phyloP scores from a whole-genome alignment of 2,113 vertebrate species.

The Microcebus jonahi region DNA sequence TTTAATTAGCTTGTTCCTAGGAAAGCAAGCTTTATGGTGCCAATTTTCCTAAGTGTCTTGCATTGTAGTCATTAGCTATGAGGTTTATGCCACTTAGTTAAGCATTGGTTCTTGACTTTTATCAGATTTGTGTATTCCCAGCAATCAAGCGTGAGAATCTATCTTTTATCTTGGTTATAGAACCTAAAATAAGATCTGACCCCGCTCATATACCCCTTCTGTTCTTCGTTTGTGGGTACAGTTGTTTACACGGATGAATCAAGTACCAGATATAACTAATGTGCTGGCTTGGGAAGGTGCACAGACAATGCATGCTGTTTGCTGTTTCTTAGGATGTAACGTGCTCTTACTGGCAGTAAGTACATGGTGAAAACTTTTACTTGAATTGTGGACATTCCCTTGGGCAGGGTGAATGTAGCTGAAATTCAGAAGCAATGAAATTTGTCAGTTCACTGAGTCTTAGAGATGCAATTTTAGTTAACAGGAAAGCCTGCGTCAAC shows the following conservation, averaged over 20 bases:
- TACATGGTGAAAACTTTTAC: not conserved
- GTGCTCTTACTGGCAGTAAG: not conserved
- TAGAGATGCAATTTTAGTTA: conserved; percentile 45
- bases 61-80: not conserved
- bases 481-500: not conserved
- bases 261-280: not conserved
- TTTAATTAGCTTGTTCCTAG: conserved; percentile 27
- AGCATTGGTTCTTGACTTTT: conserved; percentile 9
- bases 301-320: not conserved
- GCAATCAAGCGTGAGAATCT: not conserved
- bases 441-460: not conserved
- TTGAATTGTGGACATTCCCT: not conserved
- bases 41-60: not conserved
- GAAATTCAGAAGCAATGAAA: not conserved
- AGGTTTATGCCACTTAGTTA: not conserved
- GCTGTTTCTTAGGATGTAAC: not conserved
- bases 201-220: not conserved
- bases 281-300: not conserved
- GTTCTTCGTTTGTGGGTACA: not conserved
- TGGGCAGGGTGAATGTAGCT: not conserved
- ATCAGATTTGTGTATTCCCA: not conserved
- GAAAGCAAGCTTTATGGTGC: not conserved
- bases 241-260: not conserved
- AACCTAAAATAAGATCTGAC: not conserved
- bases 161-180: not conserved